Evolutionary conservation across 2,888 invertebrate genomes (phyloP), one percentile per base, ranked within the genome.

Genomic region (Metopia argyrocephala): DNA sequence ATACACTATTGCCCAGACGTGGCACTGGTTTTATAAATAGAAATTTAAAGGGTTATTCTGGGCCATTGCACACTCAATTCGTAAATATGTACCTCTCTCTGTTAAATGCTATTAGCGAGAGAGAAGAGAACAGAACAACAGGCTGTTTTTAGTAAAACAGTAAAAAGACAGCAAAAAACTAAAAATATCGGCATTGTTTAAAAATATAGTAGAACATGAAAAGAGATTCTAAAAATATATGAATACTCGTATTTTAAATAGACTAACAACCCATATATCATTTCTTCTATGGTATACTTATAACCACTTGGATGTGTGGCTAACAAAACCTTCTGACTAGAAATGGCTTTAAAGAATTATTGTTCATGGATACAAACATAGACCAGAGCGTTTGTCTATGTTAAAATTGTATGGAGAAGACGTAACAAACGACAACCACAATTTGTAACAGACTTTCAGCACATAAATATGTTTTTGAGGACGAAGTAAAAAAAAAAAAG

Each of bases 51-150:
- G 74, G 74, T 79, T 79, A 82, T 79, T 78, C 73, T 71, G 78
- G 79, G 74, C 79, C 79, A 82, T 70, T 79, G 82, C 74, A 79
- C 74, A 76, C 52, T 74, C 71, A 76, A 46, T 73, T 62, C 59
- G 66, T 66, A 54, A 9, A 73, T 73, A 62, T 56, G 25, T 38
- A 48, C n/a, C 54, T 38, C 18, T 23, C 38, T 66, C 5, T 25
- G 18, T 23, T 50, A 27, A 48, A 48, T 46, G 4, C 9, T 38
- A 12, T 12, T 38, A 4, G 12, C 9, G 15, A 3, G 12, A 12
- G 12, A 12, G 38, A 7, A 38, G 12, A 7, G 12, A 54, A 15
- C 57, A 20, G 15, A 20, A 1, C 12, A 75, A 27, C 48, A 68
- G 59, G 57, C 5, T 9, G 5, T 31, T 31, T 31, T 31, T 31